These are phyloP conservation scores for Sphaeridia pumilis DNA, from an alignment of 2,888 invertebrate genomes.

Conservation along the genomic window DNA sequence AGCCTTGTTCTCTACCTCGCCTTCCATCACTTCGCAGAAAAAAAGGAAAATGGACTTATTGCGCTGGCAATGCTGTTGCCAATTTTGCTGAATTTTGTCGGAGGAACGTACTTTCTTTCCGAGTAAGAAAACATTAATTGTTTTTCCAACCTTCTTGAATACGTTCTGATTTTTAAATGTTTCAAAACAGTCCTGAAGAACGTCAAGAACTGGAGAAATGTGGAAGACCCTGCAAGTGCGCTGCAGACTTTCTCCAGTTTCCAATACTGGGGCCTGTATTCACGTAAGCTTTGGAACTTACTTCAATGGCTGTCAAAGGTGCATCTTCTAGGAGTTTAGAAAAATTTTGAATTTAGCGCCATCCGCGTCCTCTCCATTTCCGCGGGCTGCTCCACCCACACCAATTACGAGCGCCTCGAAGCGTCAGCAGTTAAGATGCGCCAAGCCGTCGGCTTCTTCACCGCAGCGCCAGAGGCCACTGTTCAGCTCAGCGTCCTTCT, in stretches of 20 bases:
- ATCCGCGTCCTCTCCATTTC: conserved; percentile 26
- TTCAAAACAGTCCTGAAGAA: conserved; percentile 21
- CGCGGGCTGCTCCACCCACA: conserved; percentile 19
- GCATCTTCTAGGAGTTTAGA: background rate
- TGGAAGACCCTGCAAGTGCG: conserved; percentile 16
- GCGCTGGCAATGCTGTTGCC: conserved; percentile 33
- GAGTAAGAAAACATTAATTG: conserved; percentile 20
- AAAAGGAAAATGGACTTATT: conserved; percentile 18
- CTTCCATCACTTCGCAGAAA: conserved; percentile 18
- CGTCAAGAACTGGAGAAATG: conserved; percentile 24
- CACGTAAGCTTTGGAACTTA: conserved; percentile 30
- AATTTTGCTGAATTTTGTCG: conserved; percentile 30
- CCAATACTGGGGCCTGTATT: conserved; percentile 33
- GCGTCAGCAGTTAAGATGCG: conserved; percentile 32
- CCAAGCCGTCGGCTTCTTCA: conserved; percentile 29
- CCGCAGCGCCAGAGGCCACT: conserved; percentile 47
- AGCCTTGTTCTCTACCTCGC: conserved; percentile 26
- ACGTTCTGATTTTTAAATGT: background rate
- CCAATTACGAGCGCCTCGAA: conserved; percentile 31
- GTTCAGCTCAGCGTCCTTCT: conserved; percentile 53
- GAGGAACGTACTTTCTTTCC: conserved; percentile 34
- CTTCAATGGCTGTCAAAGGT: background rate
- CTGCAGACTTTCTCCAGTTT: conserved; percentile 31
- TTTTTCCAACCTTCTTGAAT: background rate
- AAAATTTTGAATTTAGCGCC: conserved; percentile 17